Conservation (phyloP, 1,140 invertebrate species). For the Stegodyphus mimosarum region DNA sequence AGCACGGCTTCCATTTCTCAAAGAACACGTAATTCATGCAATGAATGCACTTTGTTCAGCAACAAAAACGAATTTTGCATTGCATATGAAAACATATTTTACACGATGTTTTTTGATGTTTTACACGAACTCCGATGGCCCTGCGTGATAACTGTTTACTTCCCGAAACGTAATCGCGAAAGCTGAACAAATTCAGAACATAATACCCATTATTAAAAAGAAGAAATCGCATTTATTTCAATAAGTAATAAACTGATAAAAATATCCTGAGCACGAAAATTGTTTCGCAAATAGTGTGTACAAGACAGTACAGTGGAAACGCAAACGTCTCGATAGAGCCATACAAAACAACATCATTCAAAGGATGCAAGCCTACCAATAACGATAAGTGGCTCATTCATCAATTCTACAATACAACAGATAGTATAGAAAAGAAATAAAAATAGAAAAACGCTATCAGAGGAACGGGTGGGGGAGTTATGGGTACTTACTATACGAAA, state of each 20-base stretch:
- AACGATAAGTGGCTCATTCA: conserved; percentile 58
- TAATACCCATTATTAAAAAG: background rate
- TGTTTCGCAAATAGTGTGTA: conserved; percentile 5
- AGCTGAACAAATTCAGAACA: too few species aligned
- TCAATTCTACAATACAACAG: conserved; percentile 59
- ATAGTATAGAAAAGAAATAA: background rate
- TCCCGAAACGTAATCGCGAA: too few species aligned
- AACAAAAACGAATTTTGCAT: too few species aligned
- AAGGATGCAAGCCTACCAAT: conserved; percentile 41
- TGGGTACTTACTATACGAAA: conserved; percentile 26
- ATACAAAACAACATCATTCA: conserved; percentile 20
- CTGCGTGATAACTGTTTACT: too few species aligned
- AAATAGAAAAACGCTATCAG: background rate
- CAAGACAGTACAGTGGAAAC: background rate
- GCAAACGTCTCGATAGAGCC: conserved; percentile 26
- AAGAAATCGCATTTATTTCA: background rate
- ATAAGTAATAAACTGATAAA: conserved; percentile 8
- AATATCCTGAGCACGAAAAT: background rate
- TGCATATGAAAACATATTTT: too few species aligned
- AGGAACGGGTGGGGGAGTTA: background rate
- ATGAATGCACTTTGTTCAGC: too few species aligned
- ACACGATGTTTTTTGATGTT: too few species aligned
- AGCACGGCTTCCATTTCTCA: too few species aligned
- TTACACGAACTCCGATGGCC: too few species aligned
- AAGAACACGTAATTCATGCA: too few species aligned